Percentiles rank a stretch among this genome's conserved stretches.
Evolutionary conservation across 2,797 vertebrate genomes (phyloP).

Genomic region (Molothrus ater): DNA sequence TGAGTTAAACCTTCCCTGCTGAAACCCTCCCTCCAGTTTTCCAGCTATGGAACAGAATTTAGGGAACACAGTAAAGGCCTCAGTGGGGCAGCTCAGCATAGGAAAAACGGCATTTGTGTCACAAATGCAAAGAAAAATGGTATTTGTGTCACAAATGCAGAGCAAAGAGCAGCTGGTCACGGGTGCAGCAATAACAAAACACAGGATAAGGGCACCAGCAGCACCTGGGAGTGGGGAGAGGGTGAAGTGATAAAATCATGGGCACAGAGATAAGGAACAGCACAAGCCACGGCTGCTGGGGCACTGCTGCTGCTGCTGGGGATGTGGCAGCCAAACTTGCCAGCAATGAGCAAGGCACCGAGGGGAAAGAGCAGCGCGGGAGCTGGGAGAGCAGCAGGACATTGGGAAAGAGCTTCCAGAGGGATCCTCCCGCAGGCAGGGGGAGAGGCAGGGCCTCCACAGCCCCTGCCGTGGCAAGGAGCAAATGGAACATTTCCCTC

Average conservation of each 20-base stretch:
- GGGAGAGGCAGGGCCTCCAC: neutral
- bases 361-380: neutral
- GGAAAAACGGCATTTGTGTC: neutral
- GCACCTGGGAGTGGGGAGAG: neutral
- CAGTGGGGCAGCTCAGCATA: neutral
- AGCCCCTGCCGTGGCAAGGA: rapidly evolving
- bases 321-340: neutral
- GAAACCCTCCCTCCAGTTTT: neutral
- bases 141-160: neutral
- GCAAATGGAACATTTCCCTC: too few species aligned
- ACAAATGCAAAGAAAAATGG: neutral
- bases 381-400: neutral
- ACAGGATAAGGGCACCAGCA: neutral
- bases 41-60: rapidly evolving
- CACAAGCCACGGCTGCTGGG: neutral
- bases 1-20: neutral
- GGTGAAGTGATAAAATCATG: neutral
- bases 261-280: neutral
- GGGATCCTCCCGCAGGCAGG: rapidly evolving
- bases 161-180: constrained; percentile 40
- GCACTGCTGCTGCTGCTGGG: neutral
- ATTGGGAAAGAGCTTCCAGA: neutral
- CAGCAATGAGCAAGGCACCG: neutral
- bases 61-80: neutral
- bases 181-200: neutral